These are phyloP conservation scores for Myotis davidii DNA, from an alignment of 2,113 vertebrate genomes.

Conservation along the genomic window DNA sequence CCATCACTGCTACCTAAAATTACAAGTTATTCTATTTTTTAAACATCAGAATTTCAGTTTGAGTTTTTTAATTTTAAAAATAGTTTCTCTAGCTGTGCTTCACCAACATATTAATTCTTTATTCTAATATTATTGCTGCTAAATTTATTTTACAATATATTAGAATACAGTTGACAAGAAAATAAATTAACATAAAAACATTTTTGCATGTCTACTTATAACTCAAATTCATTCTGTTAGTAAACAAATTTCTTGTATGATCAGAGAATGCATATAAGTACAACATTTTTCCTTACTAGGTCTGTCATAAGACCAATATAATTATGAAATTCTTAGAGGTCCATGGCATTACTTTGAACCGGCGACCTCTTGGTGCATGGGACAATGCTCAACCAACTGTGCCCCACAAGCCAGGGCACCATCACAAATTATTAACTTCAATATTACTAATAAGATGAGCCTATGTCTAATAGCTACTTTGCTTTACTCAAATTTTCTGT, in stretches of 20 bases:
- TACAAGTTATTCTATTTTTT: constrained; percentile 64
- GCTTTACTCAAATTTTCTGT: background rate
- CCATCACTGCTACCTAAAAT: constrained; percentile 97
- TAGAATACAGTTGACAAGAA: background rate
- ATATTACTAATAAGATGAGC: background rate
- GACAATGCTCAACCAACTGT: too few species aligned
- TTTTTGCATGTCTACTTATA: background rate
- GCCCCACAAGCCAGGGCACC: too few species aligned
- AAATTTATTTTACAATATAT: constrained; percentile 9
- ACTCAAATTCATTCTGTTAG: background rate
- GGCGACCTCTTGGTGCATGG: too few species aligned
- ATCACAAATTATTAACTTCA: constrained; percentile 5
- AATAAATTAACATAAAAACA: background rate
- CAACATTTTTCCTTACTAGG: background rate
- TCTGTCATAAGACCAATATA: background rate
- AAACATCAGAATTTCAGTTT: background rate
- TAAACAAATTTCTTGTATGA: background rate
- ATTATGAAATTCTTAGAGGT: constrained; percentile 6
- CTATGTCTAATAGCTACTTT: background rate
- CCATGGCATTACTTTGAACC: background rate
- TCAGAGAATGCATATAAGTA: background rate
- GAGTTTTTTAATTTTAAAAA: constrained; percentile 22
- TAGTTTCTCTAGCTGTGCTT: background rate
- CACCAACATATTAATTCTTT: constrained; percentile 15
- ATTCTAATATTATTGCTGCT: constrained; percentile 3